Base-by-base conservation (phyloP, 53 echinoderm and acorn worm genomes). In the Patiria pectinifera region DNA sequence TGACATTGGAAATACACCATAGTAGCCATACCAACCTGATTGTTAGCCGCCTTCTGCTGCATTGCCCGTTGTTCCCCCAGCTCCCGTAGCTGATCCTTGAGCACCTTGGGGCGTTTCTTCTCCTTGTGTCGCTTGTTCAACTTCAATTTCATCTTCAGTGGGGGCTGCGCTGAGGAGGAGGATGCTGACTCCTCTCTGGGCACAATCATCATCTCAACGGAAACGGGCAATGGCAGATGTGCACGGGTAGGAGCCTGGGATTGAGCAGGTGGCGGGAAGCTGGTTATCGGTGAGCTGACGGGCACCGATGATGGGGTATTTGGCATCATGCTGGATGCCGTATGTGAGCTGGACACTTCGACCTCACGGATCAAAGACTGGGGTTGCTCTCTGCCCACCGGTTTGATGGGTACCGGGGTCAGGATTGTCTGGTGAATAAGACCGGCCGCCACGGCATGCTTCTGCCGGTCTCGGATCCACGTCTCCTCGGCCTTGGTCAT, bases 1-100 rank as follows among this genome's bases (percentile, higher is more conserved):
- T 8, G 53, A 53, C 14, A 66, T 14, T 14, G 66, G 66, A 66
- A 66, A 53, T 53, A 53, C 53, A 53, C 53, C 53, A 53, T 53
- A 53, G 53, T 53, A 23, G 10, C 74, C 4, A 76, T 23, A 10
- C 35, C 45, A 76, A 71, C 85, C 48, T 92, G 85, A 78, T 74
- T 82, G 46, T 79, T 80, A 24, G 61, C 92, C 90, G 79, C 91
- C 24, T 59, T 62, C 45, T 90, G 85, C 70, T 86, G 69, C 22
- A 83, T 49, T 49, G 92, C 94, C 71, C 92, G 89, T 83, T 79
- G 74, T 44, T 92, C 92, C 92, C 93, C 94, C 25, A 97, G 93
- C 62, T 97, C 97, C 53, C 93, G 87, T 18, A 97, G 92, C 44
- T 97, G 97, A 48, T 97, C 97, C 81, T 86, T 91, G 59, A 94